A percentile compares a stretch with the other conserved stretches of the same genome.
Conservation (phyloP, 2,888 invertebrate species). For the Acanthosepion lycidas region DNA sequence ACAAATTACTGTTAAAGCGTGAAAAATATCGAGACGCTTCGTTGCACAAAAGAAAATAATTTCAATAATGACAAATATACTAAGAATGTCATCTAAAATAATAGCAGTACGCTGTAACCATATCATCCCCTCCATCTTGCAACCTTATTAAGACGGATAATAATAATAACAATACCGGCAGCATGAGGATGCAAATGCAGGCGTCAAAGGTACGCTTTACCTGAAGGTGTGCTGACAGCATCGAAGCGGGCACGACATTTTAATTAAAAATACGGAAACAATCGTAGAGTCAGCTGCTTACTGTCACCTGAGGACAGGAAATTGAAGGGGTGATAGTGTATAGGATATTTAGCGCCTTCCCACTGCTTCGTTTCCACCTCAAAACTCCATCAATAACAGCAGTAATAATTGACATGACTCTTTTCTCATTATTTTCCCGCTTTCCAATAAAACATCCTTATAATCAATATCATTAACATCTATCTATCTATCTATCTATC, state of each 20-base stretch:
- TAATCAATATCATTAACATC: neutral
- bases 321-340: neutral
- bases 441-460: neutral
- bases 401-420: neutral
- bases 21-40: too few relatives aligned
- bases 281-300: neutral
- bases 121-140: too few relatives aligned
- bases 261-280: slow-evolving; percentile 4
- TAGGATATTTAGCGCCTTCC: neutral
- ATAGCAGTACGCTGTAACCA: too few relatives aligned
- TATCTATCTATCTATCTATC: too few relatives aligned
- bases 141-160: too few relatives aligned
- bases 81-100: too few relatives aligned
- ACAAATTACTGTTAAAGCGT: too few relatives aligned
- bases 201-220: neutral
- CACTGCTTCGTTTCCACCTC: neutral
- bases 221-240: neutral
- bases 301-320: neutral
- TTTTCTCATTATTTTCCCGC: neutral
- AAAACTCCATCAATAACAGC: neutral
- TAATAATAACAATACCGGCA: neutral
- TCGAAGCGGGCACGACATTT: neutral
- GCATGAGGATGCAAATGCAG: neutral
- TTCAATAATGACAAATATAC: too few relatives aligned
- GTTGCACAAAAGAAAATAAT: too few relatives aligned